A percentile compares a stretch with the other conserved stretches of the same genome.
phyloP scores from a whole-genome alignment of 1,140 invertebrate species.

The Theocolax elegans region DNA sequence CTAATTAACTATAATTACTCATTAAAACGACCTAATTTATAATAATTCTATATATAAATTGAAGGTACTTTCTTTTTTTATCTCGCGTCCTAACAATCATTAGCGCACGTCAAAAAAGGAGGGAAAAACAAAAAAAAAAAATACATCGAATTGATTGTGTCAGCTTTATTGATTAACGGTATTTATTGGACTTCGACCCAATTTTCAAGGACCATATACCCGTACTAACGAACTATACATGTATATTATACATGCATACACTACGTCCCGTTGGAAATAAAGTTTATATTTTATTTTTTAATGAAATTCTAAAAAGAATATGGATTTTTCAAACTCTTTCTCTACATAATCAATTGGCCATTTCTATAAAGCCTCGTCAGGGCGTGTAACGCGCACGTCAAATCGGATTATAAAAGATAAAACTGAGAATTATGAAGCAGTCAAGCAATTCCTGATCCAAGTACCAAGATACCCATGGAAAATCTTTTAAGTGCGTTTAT shows the following conservation, averaged over 20 bases:
- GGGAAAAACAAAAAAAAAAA: background rate
- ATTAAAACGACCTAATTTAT: conserved; percentile 10
- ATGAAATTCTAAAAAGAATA: no score
- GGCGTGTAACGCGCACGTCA: background rate
- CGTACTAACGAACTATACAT: background rate
- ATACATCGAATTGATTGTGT: no score
- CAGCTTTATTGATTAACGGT: conserved; percentile 7
- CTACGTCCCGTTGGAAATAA: no score
- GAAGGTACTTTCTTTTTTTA: no score
- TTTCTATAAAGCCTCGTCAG: conserved; percentile 16
- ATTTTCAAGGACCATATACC: background rate
- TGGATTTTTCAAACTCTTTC: no score
- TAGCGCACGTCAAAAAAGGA: background rate
- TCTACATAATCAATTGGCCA: conserved; percentile 14
- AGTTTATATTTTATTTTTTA: no score
- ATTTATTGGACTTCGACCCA: background rate
- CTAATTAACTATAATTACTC: background rate
- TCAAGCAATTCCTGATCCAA: background rate
- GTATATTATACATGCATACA: no score
- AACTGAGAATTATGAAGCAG: background rate
- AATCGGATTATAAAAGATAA: conserved; percentile 23
- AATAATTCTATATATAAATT: no score
- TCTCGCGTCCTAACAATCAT: no score
- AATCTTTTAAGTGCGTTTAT: conserved; percentile 6
- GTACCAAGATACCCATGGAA: background rate